These are phyloP conservation scores for Aplodontia rufa DNA, from an alignment of 2,113 vertebrate species.

Conservation along the genomic window DNA sequence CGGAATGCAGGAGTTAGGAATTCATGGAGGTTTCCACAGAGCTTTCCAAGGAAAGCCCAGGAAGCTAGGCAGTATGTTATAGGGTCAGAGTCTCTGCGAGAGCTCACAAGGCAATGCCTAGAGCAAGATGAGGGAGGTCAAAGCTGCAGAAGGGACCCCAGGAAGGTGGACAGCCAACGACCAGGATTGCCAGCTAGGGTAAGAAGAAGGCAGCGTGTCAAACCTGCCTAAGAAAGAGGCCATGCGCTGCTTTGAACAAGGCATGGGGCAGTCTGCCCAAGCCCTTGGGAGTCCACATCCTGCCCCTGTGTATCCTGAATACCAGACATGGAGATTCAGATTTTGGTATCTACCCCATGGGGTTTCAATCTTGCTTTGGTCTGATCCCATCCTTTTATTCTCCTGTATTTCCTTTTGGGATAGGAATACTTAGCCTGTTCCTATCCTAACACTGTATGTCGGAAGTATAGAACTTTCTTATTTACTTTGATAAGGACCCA, in stretches of 20 bases:
- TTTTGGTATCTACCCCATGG: not conserved
- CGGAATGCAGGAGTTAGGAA: not conserved
- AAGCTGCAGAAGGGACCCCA: not conserved
- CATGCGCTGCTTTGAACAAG: not conserved
- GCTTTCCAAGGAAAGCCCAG: not conserved
- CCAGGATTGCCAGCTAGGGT: not conserved
- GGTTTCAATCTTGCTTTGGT: no score
- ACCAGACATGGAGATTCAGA: not conserved
- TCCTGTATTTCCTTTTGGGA: no score
- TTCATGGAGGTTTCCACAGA: not conserved
- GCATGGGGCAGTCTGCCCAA: not conserved
- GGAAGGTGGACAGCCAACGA: not conserved
- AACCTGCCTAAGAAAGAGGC: not conserved
- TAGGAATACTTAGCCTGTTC: not conserved
- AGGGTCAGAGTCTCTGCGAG: not conserved
- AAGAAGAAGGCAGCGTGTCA: not conserved
- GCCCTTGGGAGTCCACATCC: not conserved
- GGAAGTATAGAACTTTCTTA: not conserved
- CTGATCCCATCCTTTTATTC: no score
- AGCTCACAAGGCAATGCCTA: not conserved
- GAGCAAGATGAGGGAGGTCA: no score
- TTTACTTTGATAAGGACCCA: not conserved
- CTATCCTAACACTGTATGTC: not conserved
- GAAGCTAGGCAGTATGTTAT: not conserved
- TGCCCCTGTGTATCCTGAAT: not conserved